Conservation (phyloP, 2,797 vertebrate species). For the Gambusia yucatana region DNA sequence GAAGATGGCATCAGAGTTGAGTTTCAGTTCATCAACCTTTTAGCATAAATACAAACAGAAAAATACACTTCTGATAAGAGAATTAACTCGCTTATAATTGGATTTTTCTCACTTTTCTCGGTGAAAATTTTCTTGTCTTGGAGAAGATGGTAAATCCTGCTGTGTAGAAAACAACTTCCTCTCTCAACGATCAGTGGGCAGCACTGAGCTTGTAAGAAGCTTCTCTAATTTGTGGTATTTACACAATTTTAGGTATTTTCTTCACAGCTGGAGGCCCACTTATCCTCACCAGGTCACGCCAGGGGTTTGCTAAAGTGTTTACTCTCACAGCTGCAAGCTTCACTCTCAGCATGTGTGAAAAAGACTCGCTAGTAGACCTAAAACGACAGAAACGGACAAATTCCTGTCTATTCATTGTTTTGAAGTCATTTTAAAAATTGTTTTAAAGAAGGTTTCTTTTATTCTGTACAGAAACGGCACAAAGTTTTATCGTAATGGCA, state of each 20-base stretch:
- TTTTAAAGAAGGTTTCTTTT: not conserved
- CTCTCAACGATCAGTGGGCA: constrained; percentile 24
- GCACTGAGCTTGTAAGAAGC: constrained; percentile 20
- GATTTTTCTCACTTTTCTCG: constrained; percentile 18
- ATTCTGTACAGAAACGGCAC: not conserved
- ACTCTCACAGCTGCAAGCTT: constrained; percentile 45
- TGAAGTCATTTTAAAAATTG: not conserved
- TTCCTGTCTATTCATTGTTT: not conserved
- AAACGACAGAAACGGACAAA: not conserved
- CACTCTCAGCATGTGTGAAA: constrained; percentile 17
- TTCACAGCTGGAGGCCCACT: constrained; percentile 54
- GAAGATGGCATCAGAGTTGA: constrained; percentile 28
- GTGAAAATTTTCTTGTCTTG: constrained; percentile 16
- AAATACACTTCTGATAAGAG: constrained; percentile 23
- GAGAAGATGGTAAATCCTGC: constrained; percentile 8
- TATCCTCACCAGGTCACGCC: constrained; percentile 27
- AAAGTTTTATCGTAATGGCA: not conserved
- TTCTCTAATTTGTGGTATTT: constrained; percentile 39
- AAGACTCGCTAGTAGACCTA: not conserved
- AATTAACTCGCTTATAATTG: constrained; percentile 36
- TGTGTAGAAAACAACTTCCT: constrained; percentile 20
- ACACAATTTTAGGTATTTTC: constrained; percentile 25
- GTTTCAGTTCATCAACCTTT: constrained; percentile 45
- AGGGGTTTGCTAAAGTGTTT: constrained; percentile 35
- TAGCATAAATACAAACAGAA: constrained; percentile 29